Base-by-base conservation (phyloP, 2,113 vertebrate species). In the Hippolais icterina region DNA sequence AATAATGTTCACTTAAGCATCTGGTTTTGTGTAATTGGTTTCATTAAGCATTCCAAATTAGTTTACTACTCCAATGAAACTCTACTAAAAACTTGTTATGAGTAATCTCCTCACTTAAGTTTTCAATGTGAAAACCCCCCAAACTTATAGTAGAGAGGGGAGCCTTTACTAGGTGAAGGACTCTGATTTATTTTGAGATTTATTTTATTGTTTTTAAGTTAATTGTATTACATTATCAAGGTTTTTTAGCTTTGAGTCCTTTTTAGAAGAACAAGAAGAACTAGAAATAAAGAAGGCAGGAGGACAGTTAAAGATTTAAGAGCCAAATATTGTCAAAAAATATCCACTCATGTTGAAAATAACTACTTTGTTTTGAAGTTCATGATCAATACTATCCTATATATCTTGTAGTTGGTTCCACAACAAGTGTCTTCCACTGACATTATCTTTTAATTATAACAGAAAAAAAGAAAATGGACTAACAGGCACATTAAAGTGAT, bases 381-480 rank as follows among this genome's bases (percentile, higher is more conserved):
- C 87, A 60, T 79, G 66, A 76, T 93, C 78, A 77, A 59, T 91
- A 72, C 50, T 68, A 22, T 72, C 46, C 82, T 75, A 69, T 93
- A 50, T 93, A 82, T 95, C 61, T 87, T 85, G 46, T 54, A 64
- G 44, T 24, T 33, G 7, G 42, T 82, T 31, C 41, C 53, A 59
- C 41, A 83, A 50, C 16, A 84, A 87, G 22, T 57, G 6, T 93
- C 37, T 85, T 82, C n/a, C 37, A 28, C 35, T 90, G 75, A 59
- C 41, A 31, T 89, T 95, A 91, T 96, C 74, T 95, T 85, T 91
- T 93, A 91, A 89, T 94, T 96, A 46, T 66, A 85, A 83, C 70
- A 74, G n/a, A 79, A 78, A 64, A 57, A 72, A 79, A 69, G 57
- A 93, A 87, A 25, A 70, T 61, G 53, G 61, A 68, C 42, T 72